Evolutionary conservation across 2,797 vertebrate genomes (phyloP), one percentile per base, ranked within the genome.

Genomic region (Macroramphosus scolopax): DNA sequence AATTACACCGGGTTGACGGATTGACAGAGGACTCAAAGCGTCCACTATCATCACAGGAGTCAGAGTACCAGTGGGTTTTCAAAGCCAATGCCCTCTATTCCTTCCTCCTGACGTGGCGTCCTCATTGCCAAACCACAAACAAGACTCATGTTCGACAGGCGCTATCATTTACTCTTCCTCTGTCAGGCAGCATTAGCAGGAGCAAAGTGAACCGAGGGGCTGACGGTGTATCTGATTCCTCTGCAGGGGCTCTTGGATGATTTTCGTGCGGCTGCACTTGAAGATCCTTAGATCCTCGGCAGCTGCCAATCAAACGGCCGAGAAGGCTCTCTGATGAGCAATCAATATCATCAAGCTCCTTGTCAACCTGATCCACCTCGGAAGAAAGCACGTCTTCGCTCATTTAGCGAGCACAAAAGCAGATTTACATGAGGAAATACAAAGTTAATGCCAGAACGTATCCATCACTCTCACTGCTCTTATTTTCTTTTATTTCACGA

Each of bases 221-320:
- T 36, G 49, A 37, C 20, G 10, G 77, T 50, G 67, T 61, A 82
- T 84, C 75, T 64, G 72, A 71, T 80, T 79, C 65, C 65, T 71
- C 65, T 35, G 76, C n/a, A 29, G 61, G 58, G 54, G 55, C 58
- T 67, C 33, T 25, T 18, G 68, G 53, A 67, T 18, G 51, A 61
- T 3, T 56, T 42, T 47, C 29, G 51, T 68, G 57, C 68, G 61
- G 65, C 52, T 39, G 68, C 47, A 15, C 16, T 30, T 47, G 57
- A 42, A 45, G 66, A 66, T 38, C 53, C 60, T 54, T 58, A 64
- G 76, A 74, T 74, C 67, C 50, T 75, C 61, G 81, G 50, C 83
- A 82, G 71, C 64, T 85, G 86, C 76, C 83, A 85, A 64, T 87
- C 86, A 78, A 40, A 20, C 42, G 5, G 22, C 14, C 3, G 24